These are phyloP conservation scores for Peromyscus eremicus DNA, from an alignment of 2,797 vertebrate species.

Conservation along the genomic window DNA sequence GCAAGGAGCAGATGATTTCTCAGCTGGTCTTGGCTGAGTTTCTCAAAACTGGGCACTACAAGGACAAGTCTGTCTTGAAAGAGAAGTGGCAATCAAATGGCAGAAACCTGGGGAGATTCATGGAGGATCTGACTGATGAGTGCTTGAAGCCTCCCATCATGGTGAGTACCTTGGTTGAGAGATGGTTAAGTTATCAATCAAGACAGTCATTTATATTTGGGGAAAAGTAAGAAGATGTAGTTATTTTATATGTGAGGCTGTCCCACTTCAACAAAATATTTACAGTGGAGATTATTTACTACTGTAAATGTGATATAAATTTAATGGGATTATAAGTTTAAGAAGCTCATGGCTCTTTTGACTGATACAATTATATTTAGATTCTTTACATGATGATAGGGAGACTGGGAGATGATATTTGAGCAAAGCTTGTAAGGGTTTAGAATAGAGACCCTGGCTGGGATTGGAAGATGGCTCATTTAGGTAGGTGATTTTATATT, in stretches of 20 bases:
- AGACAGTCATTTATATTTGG: not conserved
- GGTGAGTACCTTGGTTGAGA: not conserved
- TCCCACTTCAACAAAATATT: not conserved
- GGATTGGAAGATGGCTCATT: no score
- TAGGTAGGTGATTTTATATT: no score
- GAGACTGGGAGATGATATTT: no score
- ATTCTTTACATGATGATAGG: no score
- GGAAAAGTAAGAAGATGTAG: not conserved
- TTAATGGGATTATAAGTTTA: no score
- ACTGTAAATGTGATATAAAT: no score
- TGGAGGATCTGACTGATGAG: constrained; percentile 36
- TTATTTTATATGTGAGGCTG: not conserved
- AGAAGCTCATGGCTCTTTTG: no score
- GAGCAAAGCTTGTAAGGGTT: no score
- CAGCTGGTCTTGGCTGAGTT: constrained; percentile 60
- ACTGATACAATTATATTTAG: no score
- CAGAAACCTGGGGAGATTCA: constrained; percentile 39
- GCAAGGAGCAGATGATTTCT: constrained; percentile 70
- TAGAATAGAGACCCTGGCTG: no score
- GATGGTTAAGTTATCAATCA: not conserved
- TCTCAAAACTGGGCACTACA: not conserved
- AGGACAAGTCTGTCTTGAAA: not conserved
- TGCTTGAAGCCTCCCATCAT: not conserved
- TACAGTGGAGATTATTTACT: no score
- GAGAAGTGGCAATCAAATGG: constrained; percentile 62